A percentile compares a stretch with the other conserved stretches of the same genome.
Evolutionary conservation across 2,888 invertebrate genomes (phyloP).

Genomic region (Cactoblastis cactorum): DNA sequence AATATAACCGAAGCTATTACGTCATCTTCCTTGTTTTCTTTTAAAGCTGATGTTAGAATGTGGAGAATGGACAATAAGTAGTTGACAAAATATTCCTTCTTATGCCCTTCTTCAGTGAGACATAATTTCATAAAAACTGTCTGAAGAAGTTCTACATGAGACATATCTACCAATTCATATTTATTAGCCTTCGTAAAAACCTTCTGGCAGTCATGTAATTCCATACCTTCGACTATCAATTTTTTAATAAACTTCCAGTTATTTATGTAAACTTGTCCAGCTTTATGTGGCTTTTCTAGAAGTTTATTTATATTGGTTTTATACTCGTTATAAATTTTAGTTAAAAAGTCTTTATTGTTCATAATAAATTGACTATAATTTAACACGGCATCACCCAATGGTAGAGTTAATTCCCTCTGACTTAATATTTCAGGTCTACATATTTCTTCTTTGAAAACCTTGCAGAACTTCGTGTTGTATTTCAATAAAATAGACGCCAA

Average conservation of each 20-base stretch:
- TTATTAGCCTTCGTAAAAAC: slow-evolving; percentile 81
- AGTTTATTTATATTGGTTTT: slow-evolving; percentile 81
- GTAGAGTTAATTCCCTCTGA: slow-evolving; percentile 82
- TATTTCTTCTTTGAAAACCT: slow-evolving; percentile 67
- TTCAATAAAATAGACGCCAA: slow-evolving; percentile 80
- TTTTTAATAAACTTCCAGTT: slow-evolving; percentile 79
- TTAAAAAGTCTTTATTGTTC: slow-evolving; percentile 66
- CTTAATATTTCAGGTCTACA: slow-evolving; percentile 62
- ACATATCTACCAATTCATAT: slow-evolving; percentile 80
- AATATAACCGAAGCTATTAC: slow-evolving; percentile 40
- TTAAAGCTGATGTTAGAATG: slow-evolving; percentile 66
- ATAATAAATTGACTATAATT: slow-evolving; percentile 55
- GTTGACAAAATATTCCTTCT: slow-evolving; percentile 66
- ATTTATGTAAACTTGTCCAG: slow-evolving; percentile 81
- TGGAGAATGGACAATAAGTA: slow-evolving; percentile 78
- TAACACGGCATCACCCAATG: slow-evolving; percentile 75
- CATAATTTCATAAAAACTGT: slow-evolving; percentile 76
- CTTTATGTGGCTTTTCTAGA: slow-evolving; percentile 84
- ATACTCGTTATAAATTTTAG: slow-evolving; percentile 78
- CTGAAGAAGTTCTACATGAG: slow-evolving; percentile 77
- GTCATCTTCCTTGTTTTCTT: slow-evolving; percentile 52
- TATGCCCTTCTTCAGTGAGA: slow-evolving; percentile 42
- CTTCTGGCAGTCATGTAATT: slow-evolving; percentile 74
- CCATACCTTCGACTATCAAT: slow-evolving; percentile 81
- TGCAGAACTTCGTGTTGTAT: slow-evolving; percentile 67